Conservation (phyloP, 2,113 vertebrate species). For the Ceuthmochares aereus region DNA sequence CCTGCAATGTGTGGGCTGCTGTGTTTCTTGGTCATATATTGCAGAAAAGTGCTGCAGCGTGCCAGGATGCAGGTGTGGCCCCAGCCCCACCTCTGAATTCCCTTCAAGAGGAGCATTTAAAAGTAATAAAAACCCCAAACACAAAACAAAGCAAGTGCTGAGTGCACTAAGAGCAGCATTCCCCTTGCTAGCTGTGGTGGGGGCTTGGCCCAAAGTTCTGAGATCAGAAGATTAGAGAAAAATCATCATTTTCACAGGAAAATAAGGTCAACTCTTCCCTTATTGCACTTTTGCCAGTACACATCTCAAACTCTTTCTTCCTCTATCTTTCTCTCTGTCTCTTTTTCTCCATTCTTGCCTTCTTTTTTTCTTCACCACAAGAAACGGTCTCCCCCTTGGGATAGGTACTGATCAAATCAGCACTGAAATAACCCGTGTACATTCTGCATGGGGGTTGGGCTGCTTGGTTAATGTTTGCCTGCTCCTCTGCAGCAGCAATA, state of each 20-base stretch:
- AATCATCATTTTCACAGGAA: background rate
- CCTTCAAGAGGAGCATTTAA: conserved; percentile 21
- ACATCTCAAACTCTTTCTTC: background rate
- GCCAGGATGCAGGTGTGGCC: conserved; percentile 43
- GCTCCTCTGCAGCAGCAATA: background rate
- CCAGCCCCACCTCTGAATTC: background rate
- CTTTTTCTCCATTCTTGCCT: background rate
- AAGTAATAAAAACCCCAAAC: conserved; percentile 42
- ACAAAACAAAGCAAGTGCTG: background rate
- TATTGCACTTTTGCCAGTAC: background rate
- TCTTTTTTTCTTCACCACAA: background rate
- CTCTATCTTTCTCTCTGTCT: background rate
- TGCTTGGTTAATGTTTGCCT: background rate
- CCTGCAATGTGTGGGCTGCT: background rate
- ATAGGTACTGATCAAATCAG: background rate
- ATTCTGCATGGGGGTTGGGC: background rate
- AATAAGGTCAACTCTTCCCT: background rate
- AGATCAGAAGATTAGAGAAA: background rate
- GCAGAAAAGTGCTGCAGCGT: background rate
- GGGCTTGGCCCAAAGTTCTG: background rate
- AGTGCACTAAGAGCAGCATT: background rate
- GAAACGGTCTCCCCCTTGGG: background rate
- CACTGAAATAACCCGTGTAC: background rate
- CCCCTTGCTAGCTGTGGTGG: background rate
- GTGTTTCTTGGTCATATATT: background rate